These are phyloP conservation scores for Panorpa germanica DNA, from an alignment of 2,888 invertebrate species.

Conservation along the genomic window DNA sequence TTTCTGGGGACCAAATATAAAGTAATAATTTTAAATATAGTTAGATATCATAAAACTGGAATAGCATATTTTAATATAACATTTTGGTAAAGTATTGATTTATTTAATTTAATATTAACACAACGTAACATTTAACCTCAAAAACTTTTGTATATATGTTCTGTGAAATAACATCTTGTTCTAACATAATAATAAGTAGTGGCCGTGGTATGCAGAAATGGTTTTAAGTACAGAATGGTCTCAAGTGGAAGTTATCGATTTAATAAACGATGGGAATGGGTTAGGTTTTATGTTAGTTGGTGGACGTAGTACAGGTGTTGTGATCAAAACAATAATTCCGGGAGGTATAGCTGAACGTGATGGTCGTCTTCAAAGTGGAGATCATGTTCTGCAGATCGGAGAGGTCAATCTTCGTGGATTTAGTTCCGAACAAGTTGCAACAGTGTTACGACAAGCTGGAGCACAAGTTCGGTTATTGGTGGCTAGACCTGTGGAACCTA, in stretches of 20 bases:
- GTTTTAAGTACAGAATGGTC: conserved; percentile 98
- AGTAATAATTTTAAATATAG: no score
- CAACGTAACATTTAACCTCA: no score
- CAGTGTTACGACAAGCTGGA: conserved; percentile 50
- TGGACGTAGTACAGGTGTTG: conserved; percentile 93
- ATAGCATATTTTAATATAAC: no score
- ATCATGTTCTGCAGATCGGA: conserved; percentile 92
- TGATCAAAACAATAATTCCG: conserved; percentile 92
- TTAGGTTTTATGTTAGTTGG: conserved; percentile 98
- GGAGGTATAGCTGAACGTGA: conserved; percentile 95
- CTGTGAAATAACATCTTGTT: no score
- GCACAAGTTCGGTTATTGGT: conserved; percentile 69
- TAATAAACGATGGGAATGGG: conserved; percentile 93
- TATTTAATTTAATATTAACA: no score
- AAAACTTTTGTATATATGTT: no score
- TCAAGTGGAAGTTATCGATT: conserved; percentile 97
- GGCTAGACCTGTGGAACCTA: conserved; percentile 82
- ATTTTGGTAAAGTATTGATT: no score
- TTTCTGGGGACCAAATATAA: no score
- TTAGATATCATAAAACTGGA: no score
- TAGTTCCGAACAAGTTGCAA: conserved; percentile 88
- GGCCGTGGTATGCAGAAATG: no score
- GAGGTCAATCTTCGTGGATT: conserved; percentile 90
- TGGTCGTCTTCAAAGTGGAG: conserved; percentile 87
- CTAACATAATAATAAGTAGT: no score